Percentiles rank a stretch among this genome's conserved stretches.
These are phyloP conservation scores for Pelmatolapia mariae DNA, from an alignment of 2,113 vertebrate genomes.

Conservation along the genomic window DNA sequence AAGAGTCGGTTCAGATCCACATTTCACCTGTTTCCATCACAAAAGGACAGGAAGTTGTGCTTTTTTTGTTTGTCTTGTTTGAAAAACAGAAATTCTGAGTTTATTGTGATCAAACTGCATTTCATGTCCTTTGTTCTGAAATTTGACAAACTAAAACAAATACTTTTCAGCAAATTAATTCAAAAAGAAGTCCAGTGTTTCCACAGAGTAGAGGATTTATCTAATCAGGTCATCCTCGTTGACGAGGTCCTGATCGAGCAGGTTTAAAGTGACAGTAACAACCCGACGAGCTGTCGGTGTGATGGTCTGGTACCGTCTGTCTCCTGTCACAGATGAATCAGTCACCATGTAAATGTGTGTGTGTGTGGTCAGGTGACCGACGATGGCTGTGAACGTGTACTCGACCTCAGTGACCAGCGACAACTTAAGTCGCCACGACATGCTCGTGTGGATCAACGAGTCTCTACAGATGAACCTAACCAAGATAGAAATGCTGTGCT, in stretches of 20 bases:
- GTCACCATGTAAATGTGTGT: not conserved
- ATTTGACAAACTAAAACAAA: not conserved
- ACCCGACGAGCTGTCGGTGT: not conserved
- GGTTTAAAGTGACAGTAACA: not conserved
- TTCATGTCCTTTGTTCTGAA: not conserved
- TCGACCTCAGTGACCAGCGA: conserved; percentile 98
- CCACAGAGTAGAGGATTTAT: not conserved
- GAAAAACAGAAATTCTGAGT: not conserved
- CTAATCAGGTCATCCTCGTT: not conserved
- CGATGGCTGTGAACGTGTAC: conserved; percentile 98
- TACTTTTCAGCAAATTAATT: not conserved
- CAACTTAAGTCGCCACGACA: conserved; percentile 96
- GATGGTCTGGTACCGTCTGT: not conserved
- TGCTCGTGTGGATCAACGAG: conserved; percentile 98
- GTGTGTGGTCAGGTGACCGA: conserved; percentile 54
- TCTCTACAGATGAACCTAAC: conserved; percentile 91
- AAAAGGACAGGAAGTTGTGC: not conserved
- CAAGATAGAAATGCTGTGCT: conserved; percentile 93
- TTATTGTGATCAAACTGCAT: not conserved
- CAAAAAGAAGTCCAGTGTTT: not conserved
- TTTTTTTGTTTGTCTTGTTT: not conserved
- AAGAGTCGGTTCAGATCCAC: not conserved
- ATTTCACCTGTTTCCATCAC: not conserved
- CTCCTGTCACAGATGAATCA: not conserved
- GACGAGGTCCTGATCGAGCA: not conserved